These are phyloP conservation scores for Dasysyrphus tricinctus DNA, from an alignment of 2,888 invertebrate species.

Conservation along the genomic window DNA sequence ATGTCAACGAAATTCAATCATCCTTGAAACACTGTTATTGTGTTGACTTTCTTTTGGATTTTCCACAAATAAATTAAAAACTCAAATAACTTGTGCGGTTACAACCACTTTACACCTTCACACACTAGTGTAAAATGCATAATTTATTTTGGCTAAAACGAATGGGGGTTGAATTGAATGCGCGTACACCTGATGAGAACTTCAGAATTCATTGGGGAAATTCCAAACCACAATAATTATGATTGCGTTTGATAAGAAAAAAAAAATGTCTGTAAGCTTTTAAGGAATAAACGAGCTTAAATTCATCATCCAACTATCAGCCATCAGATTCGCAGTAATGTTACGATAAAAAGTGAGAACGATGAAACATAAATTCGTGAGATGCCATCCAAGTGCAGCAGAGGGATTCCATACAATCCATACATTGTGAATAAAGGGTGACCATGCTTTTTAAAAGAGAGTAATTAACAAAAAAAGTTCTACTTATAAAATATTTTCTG, in stretches of 20 bases:
- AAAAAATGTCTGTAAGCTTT: slow-evolving; percentile 9
- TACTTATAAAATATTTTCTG: no score
- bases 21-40: slow-evolving; percentile 29
- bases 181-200: neutral
- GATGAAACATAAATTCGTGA: slow-evolving; percentile 27
- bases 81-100: slow-evolving; percentile 7
- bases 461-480: no score
- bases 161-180: no score
- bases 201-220: slow-evolving; percentile 43
- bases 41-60: slow-evolving; percentile 48
- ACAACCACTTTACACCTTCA: neutral
- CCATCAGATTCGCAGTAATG: neutral
- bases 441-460: neutral
- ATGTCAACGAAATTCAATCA: slow-evolving; percentile 35
- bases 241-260: slow-evolving; percentile 10
- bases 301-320: neutral
- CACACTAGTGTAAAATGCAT: slow-evolving; percentile 29
- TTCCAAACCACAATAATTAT: slow-evolving; percentile 22
- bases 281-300: slow-evolving; percentile 22
- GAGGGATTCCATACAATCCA: slow-evolving; percentile 2
- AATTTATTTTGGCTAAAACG: neutral
- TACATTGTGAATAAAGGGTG: neutral
- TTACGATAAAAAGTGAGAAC: slow-evolving; percentile 44
- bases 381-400: slow-evolving; percentile 40
- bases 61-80: slow-evolving; percentile 28